Conservation (phyloP, 2,113 vertebrate species). For the Xiphorhynchus elegans region DNA sequence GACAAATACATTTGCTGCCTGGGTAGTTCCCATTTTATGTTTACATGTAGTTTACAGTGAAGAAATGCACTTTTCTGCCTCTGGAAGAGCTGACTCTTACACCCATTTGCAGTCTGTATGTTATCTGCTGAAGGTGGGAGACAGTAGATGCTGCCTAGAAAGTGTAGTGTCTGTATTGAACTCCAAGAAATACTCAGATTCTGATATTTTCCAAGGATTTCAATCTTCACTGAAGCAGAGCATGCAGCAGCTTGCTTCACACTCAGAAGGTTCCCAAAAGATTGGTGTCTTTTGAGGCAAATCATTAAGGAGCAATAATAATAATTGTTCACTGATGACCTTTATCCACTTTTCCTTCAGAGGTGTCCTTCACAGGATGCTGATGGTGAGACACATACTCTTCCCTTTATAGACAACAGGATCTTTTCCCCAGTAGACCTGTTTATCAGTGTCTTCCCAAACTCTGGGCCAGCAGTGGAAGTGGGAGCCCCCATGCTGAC, state of each 20-base stretch:
- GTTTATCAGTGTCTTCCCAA: background rate
- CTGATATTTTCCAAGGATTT: background rate
- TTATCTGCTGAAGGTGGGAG: background rate
- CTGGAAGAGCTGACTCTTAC: background rate
- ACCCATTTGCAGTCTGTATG: background rate
- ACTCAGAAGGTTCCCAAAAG: background rate
- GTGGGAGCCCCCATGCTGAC: too few species aligned
- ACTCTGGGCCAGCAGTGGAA: background rate
- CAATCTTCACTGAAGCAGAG: background rate
- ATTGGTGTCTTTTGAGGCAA: background rate
- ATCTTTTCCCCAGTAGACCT: background rate
- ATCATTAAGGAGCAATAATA: background rate
- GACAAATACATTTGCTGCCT: constrained; percentile 10
- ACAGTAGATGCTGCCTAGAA: background rate
- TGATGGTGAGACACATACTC: background rate
- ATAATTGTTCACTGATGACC: background rate
- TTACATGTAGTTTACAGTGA: background rate
- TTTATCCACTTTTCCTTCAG: background rate
- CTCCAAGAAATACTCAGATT: background rate
- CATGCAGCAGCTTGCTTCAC: background rate
- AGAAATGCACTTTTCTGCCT: background rate
- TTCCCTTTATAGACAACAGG: background rate
- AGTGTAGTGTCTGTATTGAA: background rate
- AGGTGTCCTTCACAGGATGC: background rate
- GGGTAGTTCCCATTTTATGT: background rate